Conservation (phyloP, 2,797 vertebrate genomes). For the Eleutherodactylus coqui region DNA sequence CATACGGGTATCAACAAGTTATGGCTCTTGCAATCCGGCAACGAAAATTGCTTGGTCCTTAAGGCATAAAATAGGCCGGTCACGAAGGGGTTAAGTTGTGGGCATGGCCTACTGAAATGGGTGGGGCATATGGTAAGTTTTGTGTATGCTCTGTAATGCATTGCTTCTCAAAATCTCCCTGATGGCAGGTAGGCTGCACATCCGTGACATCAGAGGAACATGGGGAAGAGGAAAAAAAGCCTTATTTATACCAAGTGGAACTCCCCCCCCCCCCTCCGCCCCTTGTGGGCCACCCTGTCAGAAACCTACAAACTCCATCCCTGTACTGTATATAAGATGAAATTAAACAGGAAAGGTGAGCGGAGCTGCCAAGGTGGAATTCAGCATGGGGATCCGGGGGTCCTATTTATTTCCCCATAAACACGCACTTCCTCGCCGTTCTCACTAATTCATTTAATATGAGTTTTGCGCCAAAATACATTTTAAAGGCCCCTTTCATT, state of each 20-base stretch:
- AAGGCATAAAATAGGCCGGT: no score
- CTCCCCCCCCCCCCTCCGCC: not conserved
- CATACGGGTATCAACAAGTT: no score
- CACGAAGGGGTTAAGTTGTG: not conserved
- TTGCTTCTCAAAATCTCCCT: not conserved
- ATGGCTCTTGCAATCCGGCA: no score
- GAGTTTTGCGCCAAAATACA: conserved; percentile 26
- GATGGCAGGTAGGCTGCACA: not conserved
- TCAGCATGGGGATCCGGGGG: conserved; percentile 4
- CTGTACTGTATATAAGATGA: conserved; percentile 6
- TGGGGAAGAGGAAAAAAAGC: not conserved
- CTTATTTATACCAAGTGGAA: not conserved
- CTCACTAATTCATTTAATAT: conserved; percentile 38
- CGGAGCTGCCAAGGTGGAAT: conserved; percentile 21
- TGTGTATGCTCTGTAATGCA: not conserved
- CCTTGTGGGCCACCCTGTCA: conserved; percentile 1
- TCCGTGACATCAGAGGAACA: not conserved
- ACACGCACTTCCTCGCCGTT: conserved; percentile 35
- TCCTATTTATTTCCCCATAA: conserved; percentile 58
- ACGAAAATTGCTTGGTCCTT: no score
- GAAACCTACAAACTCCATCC: not conserved
- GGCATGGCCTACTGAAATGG: not conserved
- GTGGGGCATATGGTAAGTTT: not conserved
- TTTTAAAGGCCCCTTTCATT: conserved; percentile 52
- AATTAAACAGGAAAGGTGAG: conserved; percentile 49